Evolutionary conservation across 2,797 vertebrate species (phyloP).

Genomic region (Rallus crepitans): DNA sequence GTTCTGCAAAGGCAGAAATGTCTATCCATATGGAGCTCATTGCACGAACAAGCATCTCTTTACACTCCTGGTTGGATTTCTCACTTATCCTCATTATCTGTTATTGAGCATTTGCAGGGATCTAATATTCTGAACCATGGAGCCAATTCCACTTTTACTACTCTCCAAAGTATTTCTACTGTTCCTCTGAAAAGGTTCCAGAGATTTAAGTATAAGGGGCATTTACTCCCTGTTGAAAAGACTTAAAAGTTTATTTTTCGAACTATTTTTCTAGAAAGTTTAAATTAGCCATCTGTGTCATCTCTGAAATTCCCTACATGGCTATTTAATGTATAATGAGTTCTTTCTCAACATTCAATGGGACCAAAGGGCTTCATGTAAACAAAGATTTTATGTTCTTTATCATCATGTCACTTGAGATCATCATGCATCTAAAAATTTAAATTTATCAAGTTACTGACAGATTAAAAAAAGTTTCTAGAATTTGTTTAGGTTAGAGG

Average conservation of each 20-base stretch:
- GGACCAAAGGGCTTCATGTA: neutral
- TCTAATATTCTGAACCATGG: conserved; percentile 8
- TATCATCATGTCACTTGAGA: neutral
- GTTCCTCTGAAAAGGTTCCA: neutral
- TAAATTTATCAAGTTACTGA: neutral
- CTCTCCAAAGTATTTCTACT: conserved; percentile 19
- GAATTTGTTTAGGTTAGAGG: neutral
- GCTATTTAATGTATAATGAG: neutral
- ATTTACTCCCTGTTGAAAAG: neutral
- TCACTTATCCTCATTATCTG: conserved; percentile 59
- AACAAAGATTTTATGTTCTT: neutral
- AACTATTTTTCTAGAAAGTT: neutral
- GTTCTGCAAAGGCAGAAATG: conserved; percentile 50
- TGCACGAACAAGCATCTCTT: conserved; percentile 43
- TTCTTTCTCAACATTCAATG: neutral
- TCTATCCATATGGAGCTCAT: conserved; percentile 66
- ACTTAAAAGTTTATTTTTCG: neutral
- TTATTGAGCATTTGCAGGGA: conserved; percentile 38
- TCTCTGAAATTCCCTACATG: neutral
- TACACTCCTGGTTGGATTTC: conserved; percentile 58
- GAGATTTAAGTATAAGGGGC: neutral
- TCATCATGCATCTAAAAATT: neutral
- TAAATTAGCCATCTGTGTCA: neutral
- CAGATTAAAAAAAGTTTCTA: neutral
- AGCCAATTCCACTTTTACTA: conserved; percentile 29